Evolutionary conservation across 2,888 invertebrate genomes (phyloP), one percentile per base, ranked within the genome.

Genomic region (Belgica antarctica): DNA sequence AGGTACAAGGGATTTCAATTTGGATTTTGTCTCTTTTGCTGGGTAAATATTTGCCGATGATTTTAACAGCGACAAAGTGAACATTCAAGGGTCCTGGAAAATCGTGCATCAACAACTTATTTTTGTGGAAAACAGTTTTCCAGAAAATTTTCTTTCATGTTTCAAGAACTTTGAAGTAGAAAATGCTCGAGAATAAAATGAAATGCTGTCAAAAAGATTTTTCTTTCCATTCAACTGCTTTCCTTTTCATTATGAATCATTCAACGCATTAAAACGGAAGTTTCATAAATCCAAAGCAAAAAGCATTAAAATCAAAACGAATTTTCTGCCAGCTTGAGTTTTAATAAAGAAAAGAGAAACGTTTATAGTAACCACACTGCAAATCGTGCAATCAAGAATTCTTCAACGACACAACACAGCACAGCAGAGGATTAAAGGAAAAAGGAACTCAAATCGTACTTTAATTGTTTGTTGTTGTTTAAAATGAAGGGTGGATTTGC

Each of bases 1-100:
- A 70, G 61, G 59, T 59, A 59, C 70, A 69, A 36, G 69, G 25
- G 69, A 59, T 69, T 69, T 69, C 59, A 57, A 57, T 59, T 59
- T 66, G 28, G 46, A 46, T 46, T 46, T 46, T 62, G 62, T 62
- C 28, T 28, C 41, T 7, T 28, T n/a, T 62, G 22, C 12, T 65
- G 7, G 17, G 17, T 15, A 62, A 62, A 62, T 62, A 36, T 62
- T 62, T 62, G 62, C 22, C 8, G 31, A 62, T 61, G 61, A 22
- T 24, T 25, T 59, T 10, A 19, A 5, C 25, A 3, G n/a, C 31
- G 17, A 27, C 4, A 19, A 62, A 62, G 36, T 34, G 36, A 31
- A 27, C 59, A 24, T 34, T 25, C 8, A 8, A 28, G n/a, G n/a
- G n/a, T n/a, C n/a, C n/a, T n/a, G n/a, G 10, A 62, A 62, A 62